Base-by-base conservation (phyloP, 2,888 invertebrate genomes). In the Melolontha melolontha region DNA sequence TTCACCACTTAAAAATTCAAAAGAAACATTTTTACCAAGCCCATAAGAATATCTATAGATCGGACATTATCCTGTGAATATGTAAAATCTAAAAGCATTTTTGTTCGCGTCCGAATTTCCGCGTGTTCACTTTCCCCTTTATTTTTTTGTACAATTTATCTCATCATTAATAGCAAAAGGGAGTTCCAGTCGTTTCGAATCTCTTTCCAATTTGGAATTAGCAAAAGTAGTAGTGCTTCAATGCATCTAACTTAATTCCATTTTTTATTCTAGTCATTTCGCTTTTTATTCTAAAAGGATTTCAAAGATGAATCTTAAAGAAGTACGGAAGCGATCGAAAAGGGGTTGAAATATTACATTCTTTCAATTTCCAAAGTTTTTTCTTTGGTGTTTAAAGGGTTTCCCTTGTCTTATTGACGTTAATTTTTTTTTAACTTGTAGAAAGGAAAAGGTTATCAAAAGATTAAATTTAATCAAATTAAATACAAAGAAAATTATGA, bases 1-100 rank as follows among this genome's bases (percentile, higher is more conserved):
- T 74, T 76, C 75, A 73, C 34, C 81, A 81, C 78, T 79, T 79
- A 79, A 79, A 79, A 79, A 79, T 75, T 75, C 72, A 76, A 78
- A 72, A 67, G 74, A 64, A 72, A 71, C 71, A 74, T 75, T 76
- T 75, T 76, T 73, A 70, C 51, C 71, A 64, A 64, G 67, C 72
- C 71, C 67, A 70, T 72, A 66, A 65, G 34, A 34, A 34, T 34
- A 34, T 57, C 8, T 27, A 41, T 16, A 11, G 10, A 34, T 49
- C 22, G 2, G 22, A 22, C 22, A 22, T 22, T 22, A 22, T 22
- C 4, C 11, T 14, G 17, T 47, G 14, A 12, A 57, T 34, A 47
- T 49, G 34, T 44, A 49, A 29, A 70, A 71, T 72, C 71, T 75
- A 74, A 75, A 74, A 75, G 74, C 75, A 74, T 75, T 77, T 75